Evolutionary conservation across 2,888 invertebrate genomes (phyloP).

Genomic region (Pedicia rivosa): DNA sequence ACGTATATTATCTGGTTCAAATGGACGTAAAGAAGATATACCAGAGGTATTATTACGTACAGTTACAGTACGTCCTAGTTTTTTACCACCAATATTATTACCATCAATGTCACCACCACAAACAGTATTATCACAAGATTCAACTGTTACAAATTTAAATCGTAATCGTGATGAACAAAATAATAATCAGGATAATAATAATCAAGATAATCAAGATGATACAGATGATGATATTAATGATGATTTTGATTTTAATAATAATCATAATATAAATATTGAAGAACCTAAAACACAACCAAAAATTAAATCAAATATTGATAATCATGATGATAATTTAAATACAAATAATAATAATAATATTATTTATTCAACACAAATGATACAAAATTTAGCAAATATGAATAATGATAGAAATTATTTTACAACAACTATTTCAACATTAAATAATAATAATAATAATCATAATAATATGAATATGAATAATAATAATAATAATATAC

Average conservation of each 20-base stretch:
- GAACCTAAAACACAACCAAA: constrained; percentile 18
- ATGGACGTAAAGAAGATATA: constrained; percentile 67
- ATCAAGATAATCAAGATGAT: constrained; percentile 9
- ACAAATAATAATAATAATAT: constrained; percentile 29
- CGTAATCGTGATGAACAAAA: constrained; percentile 7
- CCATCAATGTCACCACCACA: constrained; percentile 10
- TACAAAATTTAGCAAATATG: constrained; percentile 39
- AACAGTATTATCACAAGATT: background rate
- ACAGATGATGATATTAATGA: constrained; percentile 9
- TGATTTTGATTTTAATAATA: background rate
- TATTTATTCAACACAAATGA: constrained; percentile 37
- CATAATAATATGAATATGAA: constrained; percentile 4
- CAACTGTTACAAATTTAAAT: constrained; percentile 11
- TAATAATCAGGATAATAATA: constrained; percentile 10
- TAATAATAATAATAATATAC: constrained; percentile 12
- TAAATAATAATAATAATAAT: background rate
- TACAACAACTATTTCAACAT: constrained; percentile 11
- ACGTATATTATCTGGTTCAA: constrained; percentile 70
- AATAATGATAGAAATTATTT: constrained; percentile 18
- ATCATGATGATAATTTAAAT: constrained; percentile 6
- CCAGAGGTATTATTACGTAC: constrained; percentile 58
- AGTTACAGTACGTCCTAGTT: constrained; percentile 39
- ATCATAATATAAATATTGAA: constrained; percentile 11
- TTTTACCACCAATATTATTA: constrained; percentile 21
- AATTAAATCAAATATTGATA: constrained; percentile 15